Evolutionary conservation across 1,140 invertebrate genomes (phyloP), one percentile per base, ranked within the genome.

Genomic region (Dufourea novaeangliae): DNA sequence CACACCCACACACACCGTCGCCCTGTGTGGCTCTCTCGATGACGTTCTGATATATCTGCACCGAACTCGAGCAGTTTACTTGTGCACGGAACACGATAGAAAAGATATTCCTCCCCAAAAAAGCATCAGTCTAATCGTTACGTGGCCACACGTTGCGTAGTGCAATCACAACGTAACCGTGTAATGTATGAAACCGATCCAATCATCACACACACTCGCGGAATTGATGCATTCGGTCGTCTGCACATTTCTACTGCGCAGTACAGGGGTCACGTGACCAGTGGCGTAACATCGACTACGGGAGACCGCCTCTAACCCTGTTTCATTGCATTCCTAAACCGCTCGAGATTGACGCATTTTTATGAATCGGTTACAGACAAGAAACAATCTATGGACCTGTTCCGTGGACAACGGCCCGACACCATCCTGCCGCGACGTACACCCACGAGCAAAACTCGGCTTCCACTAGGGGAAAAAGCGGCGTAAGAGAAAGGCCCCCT

Each of bases 331-430:
- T 25, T 7, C 1, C n/a, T n/a, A 50, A 66, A 52, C 25, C 27
- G 20, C 14, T 44, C 34, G 41, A 72, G 5, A 2, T 37, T n/a
- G 32, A 32, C 12, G 20, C 41, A 27, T 10, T 2, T 20, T 4
- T 52, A 39, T 4, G 46, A 44, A 66, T 73, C 25, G 61, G 25
- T 27, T 46, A 71, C 34, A 44, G 52, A 75, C n/a, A 27, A 67
- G 27, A 67, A 75, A 68, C 37, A 56, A 66, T n/a, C n/a, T n/a
- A 56, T 44, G 50, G 63, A 41, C 34, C 59, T 29, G 62, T 32
- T 22, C 29, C 39, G 73, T 8, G 54, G 52, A 75, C 63, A 32
- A 54, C 20, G 50, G 39, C 34, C n/a, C 39, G 29, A 10, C 27
- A 57, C 7, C 39, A 34, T 10, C 11, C 20, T 12, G 22, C 20